Evolutionary conservation across 92 coral and sea anemone genomes (phyloP), one percentile per base, ranked within the genome.

Genomic region (Anthopleura xanthogrammica): DNA sequence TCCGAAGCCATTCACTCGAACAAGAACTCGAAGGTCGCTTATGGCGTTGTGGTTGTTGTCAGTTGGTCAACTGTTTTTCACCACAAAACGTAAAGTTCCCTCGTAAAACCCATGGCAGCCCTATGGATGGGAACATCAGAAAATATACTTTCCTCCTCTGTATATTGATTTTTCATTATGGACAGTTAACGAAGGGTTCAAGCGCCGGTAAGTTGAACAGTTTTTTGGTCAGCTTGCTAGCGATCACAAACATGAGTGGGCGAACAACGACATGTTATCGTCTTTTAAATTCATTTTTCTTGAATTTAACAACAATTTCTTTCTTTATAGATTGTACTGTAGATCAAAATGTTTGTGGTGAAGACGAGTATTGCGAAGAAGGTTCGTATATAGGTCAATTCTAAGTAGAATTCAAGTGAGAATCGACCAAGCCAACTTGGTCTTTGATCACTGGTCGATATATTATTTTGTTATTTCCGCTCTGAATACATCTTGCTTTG

Each of bases 111-210:
- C 89, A 90, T 89, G 94, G 95, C 89, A 93, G 87, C 83, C 86
- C 87, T 87, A 93, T 93, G 98, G 98, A 87, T 89, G 85, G 85
- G 64, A 89, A 91, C 85, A 81, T 60, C 78, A 85, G 87, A 84
- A 93, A 86, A 77, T 83, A 57, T 77, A 14, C 83, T 42, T 79
- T 91, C 75, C 77, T 91, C 70, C 43, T 91, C 7, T 12, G 85
- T 65, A 52, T 85, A 64, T 72, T 91, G 82, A 48, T 89, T 76
- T 74, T 91, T 22, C 85, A 87, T 57, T 55, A 82, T 85, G 98
- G 91, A 85, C 92, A 91, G 86, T 88, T 85, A 43, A 87, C 95
- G 78, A 94, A 87, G 72, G 88, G 82, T 76, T 48, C 83, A 70
- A 88, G 84, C 86, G 88, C 76, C 78, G 98, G 98, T 93, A 89